Evolutionary conservation across 2,888 invertebrate species (phyloP), one percentile per base, ranked within the genome.

Genomic region (Gibbula magus): DNA sequence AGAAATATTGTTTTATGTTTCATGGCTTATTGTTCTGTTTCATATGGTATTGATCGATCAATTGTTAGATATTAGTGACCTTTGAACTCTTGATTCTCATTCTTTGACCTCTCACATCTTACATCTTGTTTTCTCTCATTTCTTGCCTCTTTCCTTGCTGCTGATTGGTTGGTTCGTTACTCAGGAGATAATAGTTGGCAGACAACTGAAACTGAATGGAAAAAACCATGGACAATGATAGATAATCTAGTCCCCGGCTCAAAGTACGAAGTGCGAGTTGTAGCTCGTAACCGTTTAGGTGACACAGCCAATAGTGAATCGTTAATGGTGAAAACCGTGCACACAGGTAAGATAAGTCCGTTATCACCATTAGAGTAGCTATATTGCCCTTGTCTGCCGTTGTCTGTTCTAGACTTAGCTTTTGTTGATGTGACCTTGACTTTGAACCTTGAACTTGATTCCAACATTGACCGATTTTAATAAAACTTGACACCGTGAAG

Each of bases 221-320:
- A 85, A 56, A 85, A 85, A 73, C 85, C 86, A 7, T 89, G 88
- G 89, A 84, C 86, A 82, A 85, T 86, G 39, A 83, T 89, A 53
- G 86, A 87, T 82, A 80, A 86, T 35, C 83, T 88, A 56, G 80
- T 82, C 22, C 88, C 88, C 1, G 83, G 86, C 52, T 85, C 83
- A 7, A 87, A 87, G 67, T 86, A 88, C 66, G 87, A 89, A 84
- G 87, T 89, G 20, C 79, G 88, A 61, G 83, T 89, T 35, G 86
- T 86, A 52, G 88, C 88, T 80, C 84, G 86, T 79, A 89, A 89
- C 85, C 84, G 87, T 54, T 82, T 85, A 77, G 89, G 89, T 13
- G 88, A 88, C 81, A 87, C 86, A 79, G 87, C 88, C 56, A 87
- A 87, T 76, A 87, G 87, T 80, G 86, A 83, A 75, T 74, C 83